phyloP scores from a whole-genome alignment of 1,140 invertebrate genomes.

The Dendroctonus valens region DNA sequence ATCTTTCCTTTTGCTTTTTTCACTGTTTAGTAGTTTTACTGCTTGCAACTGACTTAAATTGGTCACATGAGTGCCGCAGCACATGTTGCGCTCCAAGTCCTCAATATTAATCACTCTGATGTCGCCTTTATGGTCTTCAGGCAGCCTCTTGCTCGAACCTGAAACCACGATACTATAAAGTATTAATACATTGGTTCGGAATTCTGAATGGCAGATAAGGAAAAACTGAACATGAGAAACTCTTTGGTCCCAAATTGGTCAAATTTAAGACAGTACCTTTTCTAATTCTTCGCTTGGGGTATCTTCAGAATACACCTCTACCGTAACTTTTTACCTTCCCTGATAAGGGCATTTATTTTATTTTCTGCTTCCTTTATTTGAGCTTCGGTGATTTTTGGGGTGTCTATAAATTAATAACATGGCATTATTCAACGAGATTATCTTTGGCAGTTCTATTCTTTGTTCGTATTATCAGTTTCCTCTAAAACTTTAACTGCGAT shows the following conservation, averaged over 20 bases:
- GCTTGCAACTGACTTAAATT: conserved; percentile 77
- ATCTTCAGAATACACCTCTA: conserved; percentile 62
- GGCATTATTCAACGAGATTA: neutral
- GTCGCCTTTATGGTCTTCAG: conserved; percentile 70
- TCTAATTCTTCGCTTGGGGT: conserved; percentile 40
- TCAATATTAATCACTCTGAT: conserved; percentile 73
- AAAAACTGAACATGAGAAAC: neutral
- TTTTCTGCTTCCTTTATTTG: conserved; percentile 59
- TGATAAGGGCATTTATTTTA: conserved; percentile 67
- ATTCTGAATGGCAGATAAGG: too few relatives aligned
- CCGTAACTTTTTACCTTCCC: conserved; percentile 59
- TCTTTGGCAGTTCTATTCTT: neutral
- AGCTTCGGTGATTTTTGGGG: conserved; percentile 52
- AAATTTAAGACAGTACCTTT: conserved; percentile 39
- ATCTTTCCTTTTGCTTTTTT: conserved; percentile 74
- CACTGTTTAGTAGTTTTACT: conserved; percentile 68
- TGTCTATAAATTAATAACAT: conserved; percentile 45
- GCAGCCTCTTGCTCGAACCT: conserved; percentile 61
- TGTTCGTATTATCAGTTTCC: neutral
- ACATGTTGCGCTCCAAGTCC: conserved; percentile 75
- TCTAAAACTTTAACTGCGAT: too few relatives aligned
- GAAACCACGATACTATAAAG: neutral
- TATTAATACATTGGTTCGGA: too few relatives aligned
- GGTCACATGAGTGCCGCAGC: conserved; percentile 82
- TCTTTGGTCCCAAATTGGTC: neutral